Evolutionary conservation across 2,888 invertebrate genomes (phyloP), one percentile per base, ranked within the genome.

Genomic region (Archips xylosteana): DNA sequence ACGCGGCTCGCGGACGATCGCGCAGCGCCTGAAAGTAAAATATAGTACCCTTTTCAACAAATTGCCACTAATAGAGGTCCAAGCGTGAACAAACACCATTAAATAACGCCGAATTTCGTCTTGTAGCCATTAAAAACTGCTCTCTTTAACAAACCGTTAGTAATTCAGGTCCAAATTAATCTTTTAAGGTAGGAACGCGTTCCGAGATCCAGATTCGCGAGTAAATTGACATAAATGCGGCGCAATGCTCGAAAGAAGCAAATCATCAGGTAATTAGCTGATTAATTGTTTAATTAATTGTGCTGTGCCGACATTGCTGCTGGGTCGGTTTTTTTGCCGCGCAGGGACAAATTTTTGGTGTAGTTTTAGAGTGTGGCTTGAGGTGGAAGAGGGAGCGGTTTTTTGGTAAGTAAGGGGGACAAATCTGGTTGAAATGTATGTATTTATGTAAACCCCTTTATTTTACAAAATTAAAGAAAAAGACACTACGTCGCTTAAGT

Each of bases 241-340:
- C 73, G 81, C 82, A 78, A 80, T 78, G 80, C 64, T 77, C 74
- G 78, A 79, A 92, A 94, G 92, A 94, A 94, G 88, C 88, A 91
- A 93, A 92, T 92, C 92, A 89, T 89, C 87, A 78, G 82, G 89
- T 89, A 94, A 93, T 93, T 93, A 88, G 89, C 86, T 90, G 92
- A 94, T 94, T 94, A 94, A 94, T 94, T 94, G 91, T 94, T 93
- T 93, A 94, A 94, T 94, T 93, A 94, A 94, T 94, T 94, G 90
- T 88, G 82, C 85, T 81, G 83, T 80, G 85, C 76, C 79, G 77
- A 78, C 83, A 84, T 86, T 83, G 86, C 85, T 82, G 82, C 81
- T 80, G 83, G 71, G 74, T 75, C 57, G 76, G 80, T 81, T 85
- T 85, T 83, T 79, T 73, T 71, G 63, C 54, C 70, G 39, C 45